A percentile compares a stretch with the other conserved stretches of the same genome.
Conservation (phyloP, 2,888 invertebrate species). For the Brachyptera risi region DNA sequence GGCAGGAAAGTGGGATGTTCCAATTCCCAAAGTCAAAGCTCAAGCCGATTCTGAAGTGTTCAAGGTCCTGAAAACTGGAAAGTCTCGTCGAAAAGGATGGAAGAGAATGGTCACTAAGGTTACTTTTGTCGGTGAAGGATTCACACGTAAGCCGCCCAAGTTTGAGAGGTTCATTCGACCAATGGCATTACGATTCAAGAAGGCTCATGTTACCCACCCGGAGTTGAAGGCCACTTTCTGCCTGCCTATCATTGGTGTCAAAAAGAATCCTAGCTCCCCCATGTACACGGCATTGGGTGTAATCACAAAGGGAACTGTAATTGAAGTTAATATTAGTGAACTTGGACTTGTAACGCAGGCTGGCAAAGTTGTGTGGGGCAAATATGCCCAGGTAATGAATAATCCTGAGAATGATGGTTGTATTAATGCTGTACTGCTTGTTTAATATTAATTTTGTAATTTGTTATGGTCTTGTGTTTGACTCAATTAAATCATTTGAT, state of each 20-base stretch:
- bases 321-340: conserved; percentile 98
- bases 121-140: conserved; percentile 95
- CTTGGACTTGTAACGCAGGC: conserved; percentile 97
- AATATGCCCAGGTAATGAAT: conserved; percentile 99
- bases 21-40: conserved; percentile 95
- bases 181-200: conserved; percentile 93
- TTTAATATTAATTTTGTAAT: conserved; percentile 53
- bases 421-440: conserved; percentile 95
- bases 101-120: conserved; percentile 99
- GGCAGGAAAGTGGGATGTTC: conserved; percentile 99
- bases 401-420: conserved; percentile 99
- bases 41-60: conserved; percentile 97
- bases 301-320: conserved; percentile 96
- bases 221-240: conserved; percentile 97
- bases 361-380: conserved; percentile 99
- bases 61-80: conserved; percentile 86
- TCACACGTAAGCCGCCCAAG: conserved; percentile 98
- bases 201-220: conserved; percentile 98
- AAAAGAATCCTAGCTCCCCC: conserved; percentile 96
- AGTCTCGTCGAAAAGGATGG: conserved; percentile 94
- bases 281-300: conserved; percentile 97
- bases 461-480: not conserved
- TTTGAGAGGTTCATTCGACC: conserved; percentile 98
- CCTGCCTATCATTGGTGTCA: conserved; percentile 96
- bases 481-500: too few relatives aligned